Evolutionary conservation across 2,797 vertebrate species (phyloP).

Genomic region (Eidolon dupreanum): DNA sequence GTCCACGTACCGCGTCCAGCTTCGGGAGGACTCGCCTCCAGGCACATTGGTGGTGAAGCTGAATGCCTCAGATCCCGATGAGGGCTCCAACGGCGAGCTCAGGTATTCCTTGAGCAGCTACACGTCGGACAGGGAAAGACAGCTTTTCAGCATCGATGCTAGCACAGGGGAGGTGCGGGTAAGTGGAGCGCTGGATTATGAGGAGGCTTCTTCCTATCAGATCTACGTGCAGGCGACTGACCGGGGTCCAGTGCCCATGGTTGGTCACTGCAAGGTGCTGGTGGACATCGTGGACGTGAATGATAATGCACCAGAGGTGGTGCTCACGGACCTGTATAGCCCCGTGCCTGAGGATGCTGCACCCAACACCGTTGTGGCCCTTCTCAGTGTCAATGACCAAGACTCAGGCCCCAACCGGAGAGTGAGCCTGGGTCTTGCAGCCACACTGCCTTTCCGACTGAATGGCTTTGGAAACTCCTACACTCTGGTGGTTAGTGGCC

Average conservation of each 20-base stretch:
- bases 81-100: conserved; percentile 94
- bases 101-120: conserved; percentile 95
- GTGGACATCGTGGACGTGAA: conserved; percentile 96
- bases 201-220: conserved; percentile 95
- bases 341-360: conserved; percentile 94
- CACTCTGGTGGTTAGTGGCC: conserved; percentile 93
- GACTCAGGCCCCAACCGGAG: conserved; percentile 94
- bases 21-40: conserved; percentile 92
- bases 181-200: conserved; percentile 93
- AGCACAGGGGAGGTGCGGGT: conserved; percentile 93
- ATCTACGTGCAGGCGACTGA: conserved; percentile 97
- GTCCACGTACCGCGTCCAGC: conserved; percentile 93
- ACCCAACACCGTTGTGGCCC: conserved; percentile 93
- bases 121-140: conserved; percentile 93
- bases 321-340: conserved; percentile 93
- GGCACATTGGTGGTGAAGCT: conserved; percentile 93
- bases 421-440: conserved; percentile 91
- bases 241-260: conserved; percentile 92
- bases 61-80: conserved; percentile 95
- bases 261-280: conserved; percentile 96
- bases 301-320: conserved; percentile 95
- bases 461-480: conserved; percentile 97
- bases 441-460: conserved; percentile 92
- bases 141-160: conserved; percentile 94
- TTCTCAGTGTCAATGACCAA: conserved; percentile 95